Base-by-base conservation (phyloP, 2,888 invertebrate species). In the Mythimna impura region DNA sequence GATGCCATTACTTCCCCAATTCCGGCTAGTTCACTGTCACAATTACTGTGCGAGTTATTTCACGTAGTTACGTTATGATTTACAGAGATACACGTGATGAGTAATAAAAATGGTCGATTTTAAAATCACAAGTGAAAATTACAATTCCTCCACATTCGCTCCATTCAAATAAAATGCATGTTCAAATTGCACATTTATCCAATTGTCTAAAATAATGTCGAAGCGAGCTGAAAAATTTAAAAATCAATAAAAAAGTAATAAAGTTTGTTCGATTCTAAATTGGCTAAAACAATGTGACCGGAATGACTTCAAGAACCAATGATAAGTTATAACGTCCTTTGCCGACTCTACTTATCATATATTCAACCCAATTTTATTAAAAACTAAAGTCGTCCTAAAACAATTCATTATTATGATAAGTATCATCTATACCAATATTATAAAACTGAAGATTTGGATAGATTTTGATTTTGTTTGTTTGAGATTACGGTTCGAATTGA, bases 211-310 rank as follows among this genome's bases (percentile, higher is more conserved):
- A 62, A 58, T 34, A 64, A 62, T 43, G n/a, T 14, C 10, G 60
- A 3, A 64, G 22, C n/a, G 30, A 71, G 30, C n/a, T 71, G 50
- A 72, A 60, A 30, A 34, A 76, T 64, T 61, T 0, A 22, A 60
- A 77, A 66, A 76, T 77, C 78, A 71, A 78, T 71, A 78, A 61
- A 66, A 58, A 12, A 43, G 58, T 50, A 50, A 66, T 79, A 66
- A 63, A 58, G 22, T 47, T 61, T 43, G 61, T 55, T 63, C 12
- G 57, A 4, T 60, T 50, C 57, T 74, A 74, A 80, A 69, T 74
- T 67, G 76, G 76, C 68, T 74, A 73, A 84, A 83, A 79, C 81
- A 76, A 79, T 83, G 81, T 84, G 83, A 83, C 84, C 83, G 81
- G 64, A 69, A 81, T 83, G 84, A 83, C 83, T 84, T 81, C 79